These are phyloP conservation scores for Tragelaphus buxtoni DNA, from an alignment of 2,113 vertebrate species.

Conservation along the genomic window DNA sequence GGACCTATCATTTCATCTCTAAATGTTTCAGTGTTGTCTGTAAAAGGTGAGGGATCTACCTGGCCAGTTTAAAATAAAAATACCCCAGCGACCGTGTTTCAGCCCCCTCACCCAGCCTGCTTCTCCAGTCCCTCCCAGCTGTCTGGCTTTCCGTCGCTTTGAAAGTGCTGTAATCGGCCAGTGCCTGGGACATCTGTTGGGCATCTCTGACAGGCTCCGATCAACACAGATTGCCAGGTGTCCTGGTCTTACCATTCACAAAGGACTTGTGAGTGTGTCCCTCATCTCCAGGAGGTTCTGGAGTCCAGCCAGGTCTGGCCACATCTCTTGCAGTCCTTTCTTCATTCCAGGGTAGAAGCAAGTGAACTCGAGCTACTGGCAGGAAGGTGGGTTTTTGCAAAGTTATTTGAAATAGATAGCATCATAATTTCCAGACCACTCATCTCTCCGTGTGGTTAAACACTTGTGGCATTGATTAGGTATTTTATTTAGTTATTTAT, in stretches of 20 bases:
- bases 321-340: background rate
- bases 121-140: background rate
- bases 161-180: background rate
- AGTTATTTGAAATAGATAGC: background rate
- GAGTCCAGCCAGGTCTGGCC: background rate
- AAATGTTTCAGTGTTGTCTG: background rate
- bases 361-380: background rate
- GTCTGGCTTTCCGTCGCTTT: background rate
- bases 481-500: background rate
- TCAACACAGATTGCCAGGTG: background rate
- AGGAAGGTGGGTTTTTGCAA: background rate
- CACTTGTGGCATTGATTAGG: background rate
- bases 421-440: background rate
- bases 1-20: background rate
- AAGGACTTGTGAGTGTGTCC: background rate
- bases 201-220: background rate
- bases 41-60: background rate
- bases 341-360: background rate
- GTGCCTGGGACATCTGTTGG: background rate
- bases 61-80: background rate
- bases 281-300: background rate
- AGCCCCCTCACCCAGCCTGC: background rate
- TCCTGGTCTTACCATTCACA: background rate
- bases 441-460: accelerated
- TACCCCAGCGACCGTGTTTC: background rate